Evolutionary conservation across 1,140 invertebrate genomes (phyloP).

Genomic region (Procambarus clarkii): DNA sequence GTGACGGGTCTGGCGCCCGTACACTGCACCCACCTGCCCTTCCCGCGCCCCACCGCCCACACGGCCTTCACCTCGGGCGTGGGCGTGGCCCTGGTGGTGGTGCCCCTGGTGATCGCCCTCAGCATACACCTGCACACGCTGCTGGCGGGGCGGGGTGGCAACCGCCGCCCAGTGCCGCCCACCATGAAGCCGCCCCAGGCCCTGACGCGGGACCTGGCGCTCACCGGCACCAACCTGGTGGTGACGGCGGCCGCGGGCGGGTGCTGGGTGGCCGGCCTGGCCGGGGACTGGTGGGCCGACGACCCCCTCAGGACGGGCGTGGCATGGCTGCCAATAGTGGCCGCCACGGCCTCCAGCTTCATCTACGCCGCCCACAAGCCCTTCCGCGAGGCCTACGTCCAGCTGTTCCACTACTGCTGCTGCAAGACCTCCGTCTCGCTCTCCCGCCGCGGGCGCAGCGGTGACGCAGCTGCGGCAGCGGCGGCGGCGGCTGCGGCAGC

Average conservation of each 20-base stretch:
- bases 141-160: conserved; percentile 53
- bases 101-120: conserved; percentile 78
- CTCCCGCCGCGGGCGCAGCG: conserved; percentile 79
- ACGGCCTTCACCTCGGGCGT: conserved; percentile 78
- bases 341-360: conserved; percentile 65
- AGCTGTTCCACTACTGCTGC: conserved; percentile 88
- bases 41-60: conserved; percentile 75
- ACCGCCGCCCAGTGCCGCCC: conserved; percentile 52
- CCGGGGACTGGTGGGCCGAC: conserved; percentile 69
- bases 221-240: conserved; percentile 69
- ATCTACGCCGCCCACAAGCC: conserved; percentile 71
- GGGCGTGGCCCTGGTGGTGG: conserved; percentile 75
- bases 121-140: conserved; percentile 67
- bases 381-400: conserved; percentile 83
- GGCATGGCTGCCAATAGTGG: conserved; percentile 62
- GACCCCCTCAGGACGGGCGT: conserved; percentile 23
- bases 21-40: conserved; percentile 76
- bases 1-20: conserved; percentile 66
- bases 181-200: conserved; percentile 59
- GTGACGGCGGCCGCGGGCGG: conserved; percentile 65
- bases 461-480: conserved; percentile 76
- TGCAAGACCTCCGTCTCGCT: conserved; percentile 87
- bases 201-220: conserved; percentile 61
- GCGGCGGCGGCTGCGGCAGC: conserved; percentile 76
- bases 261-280: conserved; percentile 66